A percentile compares a stretch with the other conserved stretches of the same genome.
phyloP scores from a whole-genome alignment of 2,797 vertebrate genomes.

The Limnodromus scolopaceus region DNA sequence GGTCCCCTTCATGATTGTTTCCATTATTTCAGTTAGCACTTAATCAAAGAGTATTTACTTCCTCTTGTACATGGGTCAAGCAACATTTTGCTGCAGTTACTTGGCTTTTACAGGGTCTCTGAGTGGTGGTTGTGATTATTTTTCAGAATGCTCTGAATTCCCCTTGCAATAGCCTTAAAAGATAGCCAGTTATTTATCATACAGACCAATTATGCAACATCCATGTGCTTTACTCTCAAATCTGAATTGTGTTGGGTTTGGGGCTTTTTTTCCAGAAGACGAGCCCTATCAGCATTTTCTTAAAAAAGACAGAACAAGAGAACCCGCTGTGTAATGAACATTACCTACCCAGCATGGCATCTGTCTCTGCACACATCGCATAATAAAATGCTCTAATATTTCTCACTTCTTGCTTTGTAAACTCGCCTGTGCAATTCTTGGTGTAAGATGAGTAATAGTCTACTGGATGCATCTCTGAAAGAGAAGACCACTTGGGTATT shows the following conservation, averaged over 20 bases:
- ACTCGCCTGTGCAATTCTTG: slow-evolving; percentile 92
- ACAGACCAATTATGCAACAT: neutral
- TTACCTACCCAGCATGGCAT: slow-evolving; percentile 92
- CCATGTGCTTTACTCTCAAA: neutral
- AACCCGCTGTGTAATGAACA: neutral
- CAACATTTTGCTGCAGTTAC: neutral
- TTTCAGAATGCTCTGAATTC: neutral
- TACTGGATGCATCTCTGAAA: slow-evolving; percentile 89
- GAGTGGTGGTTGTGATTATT: neutral
- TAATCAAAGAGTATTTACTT: neutral
- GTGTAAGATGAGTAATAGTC: slow-evolving; percentile 94
- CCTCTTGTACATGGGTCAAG: neutral
- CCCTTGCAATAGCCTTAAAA: neutral
- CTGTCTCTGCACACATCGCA: slow-evolving; percentile 95
- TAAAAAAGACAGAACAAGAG: neutral
- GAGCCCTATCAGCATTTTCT: neutral
- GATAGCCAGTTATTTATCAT: neutral
- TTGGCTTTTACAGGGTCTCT: neutral
- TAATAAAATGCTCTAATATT: slow-evolving; percentile 92
- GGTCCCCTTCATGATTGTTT: neutral
- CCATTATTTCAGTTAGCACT: neutral
- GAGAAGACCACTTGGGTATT: slow-evolving; percentile 89
- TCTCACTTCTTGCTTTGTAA: slow-evolving; percentile 88
- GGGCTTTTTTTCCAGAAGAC: neutral
- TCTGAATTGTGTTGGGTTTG: neutral